Evolutionary conservation across 2,113 vertebrate species (phyloP).

Genomic region (Saiga tatarica): DNA sequence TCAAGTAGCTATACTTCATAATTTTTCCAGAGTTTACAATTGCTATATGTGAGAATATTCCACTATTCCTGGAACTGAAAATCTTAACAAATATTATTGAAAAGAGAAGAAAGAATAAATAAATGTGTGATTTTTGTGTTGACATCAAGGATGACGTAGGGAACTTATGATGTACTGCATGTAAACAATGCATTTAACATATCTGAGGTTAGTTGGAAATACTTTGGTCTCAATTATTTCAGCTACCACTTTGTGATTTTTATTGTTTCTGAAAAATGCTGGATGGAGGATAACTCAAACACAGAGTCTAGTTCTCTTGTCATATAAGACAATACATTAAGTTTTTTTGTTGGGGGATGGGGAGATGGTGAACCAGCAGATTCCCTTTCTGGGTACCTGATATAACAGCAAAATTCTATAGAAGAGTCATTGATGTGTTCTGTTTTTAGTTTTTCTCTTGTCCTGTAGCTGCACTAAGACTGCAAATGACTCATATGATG

Average conservation of each 20-base stretch:
- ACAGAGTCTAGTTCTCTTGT: neutral
- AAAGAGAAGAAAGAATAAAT: neutral
- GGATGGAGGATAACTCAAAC: neutral
- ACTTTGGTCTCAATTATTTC: neutral
- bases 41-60: neutral
- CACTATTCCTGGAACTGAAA: neutral
- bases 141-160: neutral
- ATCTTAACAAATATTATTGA: neutral
- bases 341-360: neutral
- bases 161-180: neutral
- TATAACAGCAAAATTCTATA: neutral
- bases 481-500: neutral
- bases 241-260: slow-evolving; percentile 10
- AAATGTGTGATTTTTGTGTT: neutral
- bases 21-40: neutral
- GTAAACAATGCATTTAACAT: neutral
- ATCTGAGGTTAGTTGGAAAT: neutral
- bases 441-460: neutral
- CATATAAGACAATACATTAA: neutral
- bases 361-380: neutral
- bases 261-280: neutral
- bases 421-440: neutral
- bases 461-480: neutral
- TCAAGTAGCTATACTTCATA: neutral
- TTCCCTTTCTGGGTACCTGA: neutral